Evolutionary conservation across 2,888 invertebrate genomes (phyloP).

Genomic region (Sisyra nigra): DNA sequence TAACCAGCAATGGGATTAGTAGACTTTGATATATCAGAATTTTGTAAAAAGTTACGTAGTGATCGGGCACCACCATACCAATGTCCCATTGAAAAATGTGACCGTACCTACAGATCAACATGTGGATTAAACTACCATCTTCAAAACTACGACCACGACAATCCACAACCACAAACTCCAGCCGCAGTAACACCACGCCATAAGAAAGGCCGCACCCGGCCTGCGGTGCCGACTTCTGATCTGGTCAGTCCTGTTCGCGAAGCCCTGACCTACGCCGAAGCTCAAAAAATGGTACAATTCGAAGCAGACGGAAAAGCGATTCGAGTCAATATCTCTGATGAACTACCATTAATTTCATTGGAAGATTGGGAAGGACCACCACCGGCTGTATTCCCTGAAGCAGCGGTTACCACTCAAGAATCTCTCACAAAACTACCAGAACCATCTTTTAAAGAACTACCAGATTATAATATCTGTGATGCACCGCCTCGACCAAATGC

Average conservation of each 20-base stretch:
- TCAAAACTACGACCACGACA: conserved; percentile 71
- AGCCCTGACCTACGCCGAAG: conserved; percentile 66
- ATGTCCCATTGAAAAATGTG: conserved; percentile 74
- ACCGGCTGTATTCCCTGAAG: conserved; percentile 4
- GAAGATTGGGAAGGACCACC: conserved; percentile 33
- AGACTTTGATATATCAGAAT: conserved; percentile 74
- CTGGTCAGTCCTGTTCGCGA: conserved; percentile 41
- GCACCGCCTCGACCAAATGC: conserved; percentile 75
- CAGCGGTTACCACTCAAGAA: conserved; percentile 18
- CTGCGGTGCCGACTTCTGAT: conserved; percentile 24
- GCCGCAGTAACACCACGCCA: conserved; percentile 39
- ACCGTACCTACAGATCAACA: conserved; percentile 71
- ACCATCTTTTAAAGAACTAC: conserved; percentile 50
- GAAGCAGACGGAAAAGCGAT: conserved; percentile 54
- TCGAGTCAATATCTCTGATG: conserved; percentile 38
- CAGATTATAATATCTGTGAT: conserved; percentile 65
- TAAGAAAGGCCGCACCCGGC: conserved; percentile 36
- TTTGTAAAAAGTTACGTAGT: conserved; percentile 65
- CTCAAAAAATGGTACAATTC: conserved; percentile 73
- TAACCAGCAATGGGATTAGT: conserved; percentile 64
- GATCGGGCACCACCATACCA: conserved; percentile 72
- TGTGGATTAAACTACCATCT: conserved; percentile 76
- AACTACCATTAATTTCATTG: conserved; percentile 49
- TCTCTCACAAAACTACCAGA: conserved; percentile 44
- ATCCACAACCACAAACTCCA: conserved; percentile 48